These are phyloP conservation scores for Patella pellucida DNA, from an alignment of 2,888 invertebrate genomes.

Conservation along the genomic window DNA sequence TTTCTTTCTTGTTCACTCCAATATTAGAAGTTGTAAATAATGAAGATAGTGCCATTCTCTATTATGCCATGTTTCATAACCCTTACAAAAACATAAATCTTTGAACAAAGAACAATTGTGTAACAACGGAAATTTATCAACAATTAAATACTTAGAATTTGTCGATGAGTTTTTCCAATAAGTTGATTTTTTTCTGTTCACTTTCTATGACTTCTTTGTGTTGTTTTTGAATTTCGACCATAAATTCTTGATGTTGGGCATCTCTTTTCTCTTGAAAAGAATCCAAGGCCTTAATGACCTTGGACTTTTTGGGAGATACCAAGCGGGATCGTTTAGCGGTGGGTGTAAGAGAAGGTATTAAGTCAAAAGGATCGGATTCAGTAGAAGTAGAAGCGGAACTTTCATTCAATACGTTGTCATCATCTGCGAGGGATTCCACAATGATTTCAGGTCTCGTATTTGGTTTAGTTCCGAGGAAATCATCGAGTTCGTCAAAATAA, in stretches of 20 bases:
- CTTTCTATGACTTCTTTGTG: not conserved
- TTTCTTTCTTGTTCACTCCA: conserved; percentile 2
- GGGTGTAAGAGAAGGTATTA: not conserved
- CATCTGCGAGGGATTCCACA: not conserved
- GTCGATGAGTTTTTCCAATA: not conserved
- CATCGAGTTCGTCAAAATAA: not conserved
- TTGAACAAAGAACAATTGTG: not conserved
- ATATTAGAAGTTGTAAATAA: not conserved
- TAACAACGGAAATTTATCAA: no score
- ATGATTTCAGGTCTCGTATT: not conserved
- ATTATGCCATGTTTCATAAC: no score
- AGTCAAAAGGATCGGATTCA: not conserved
- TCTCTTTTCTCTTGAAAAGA: not conserved
- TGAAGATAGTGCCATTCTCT: no score
- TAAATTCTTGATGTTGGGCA: not conserved
- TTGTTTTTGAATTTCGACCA: not conserved
- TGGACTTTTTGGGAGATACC: not conserved
- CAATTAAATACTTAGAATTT: not conserved
- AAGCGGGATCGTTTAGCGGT: not conserved
- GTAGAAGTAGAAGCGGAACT: not conserved
- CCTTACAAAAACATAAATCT: not conserved
- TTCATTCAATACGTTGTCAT: not conserved
- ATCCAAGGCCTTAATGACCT: not conserved
- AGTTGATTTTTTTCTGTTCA: not conserved
- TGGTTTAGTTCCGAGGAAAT: not conserved